These are phyloP conservation scores for Aspidoscelis tigris DNA, from an alignment of 2,113 vertebrate genomes.

Conservation along the genomic window DNA sequence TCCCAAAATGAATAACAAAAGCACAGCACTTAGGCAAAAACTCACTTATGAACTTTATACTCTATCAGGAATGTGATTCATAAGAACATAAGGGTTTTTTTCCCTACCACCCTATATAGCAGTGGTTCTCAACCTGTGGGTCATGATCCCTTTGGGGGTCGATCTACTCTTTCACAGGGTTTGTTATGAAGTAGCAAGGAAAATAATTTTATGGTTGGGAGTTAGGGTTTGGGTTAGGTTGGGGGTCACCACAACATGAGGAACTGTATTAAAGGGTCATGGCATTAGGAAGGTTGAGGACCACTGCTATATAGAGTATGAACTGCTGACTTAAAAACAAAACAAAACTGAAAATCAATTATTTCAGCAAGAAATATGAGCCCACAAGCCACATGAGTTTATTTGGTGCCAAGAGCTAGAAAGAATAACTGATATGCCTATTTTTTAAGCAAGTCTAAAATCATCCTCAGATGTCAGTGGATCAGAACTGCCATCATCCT, in stretches of 20 bases:
- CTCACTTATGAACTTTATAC: slow-evolving; percentile 3
- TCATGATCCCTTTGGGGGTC: too few species aligned
- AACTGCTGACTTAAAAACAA: slow-evolving; percentile 7
- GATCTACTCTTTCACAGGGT: too few species aligned
- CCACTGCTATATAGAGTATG: background rate
- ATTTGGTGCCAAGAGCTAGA: background rate
- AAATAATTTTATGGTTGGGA: too few species aligned
- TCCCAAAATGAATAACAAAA: slow-evolving; percentile 30
- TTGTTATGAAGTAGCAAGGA: too few species aligned
- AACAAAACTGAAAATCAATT: slow-evolving; percentile 1
- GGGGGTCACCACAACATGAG: too few species aligned
- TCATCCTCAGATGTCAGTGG: too few species aligned
- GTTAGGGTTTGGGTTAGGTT: too few species aligned
- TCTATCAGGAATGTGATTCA: slow-evolving; percentile 7
- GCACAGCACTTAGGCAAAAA: slow-evolving; percentile 6
- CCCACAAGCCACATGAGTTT: background rate
- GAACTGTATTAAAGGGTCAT: too few species aligned
- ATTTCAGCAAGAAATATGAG: background rate
- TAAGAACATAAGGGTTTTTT: slow-evolving; percentile 22
- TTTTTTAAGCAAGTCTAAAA: too few species aligned
- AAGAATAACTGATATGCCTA: background rate
- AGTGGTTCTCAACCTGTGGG: too few species aligned
- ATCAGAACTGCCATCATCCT: too few species aligned
- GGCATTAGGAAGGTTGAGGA: too few species aligned
- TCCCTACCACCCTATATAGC: background rate